phyloP scores from a whole-genome alignment of 2,888 invertebrate species.

The Melinopterus prodromus region DNA sequence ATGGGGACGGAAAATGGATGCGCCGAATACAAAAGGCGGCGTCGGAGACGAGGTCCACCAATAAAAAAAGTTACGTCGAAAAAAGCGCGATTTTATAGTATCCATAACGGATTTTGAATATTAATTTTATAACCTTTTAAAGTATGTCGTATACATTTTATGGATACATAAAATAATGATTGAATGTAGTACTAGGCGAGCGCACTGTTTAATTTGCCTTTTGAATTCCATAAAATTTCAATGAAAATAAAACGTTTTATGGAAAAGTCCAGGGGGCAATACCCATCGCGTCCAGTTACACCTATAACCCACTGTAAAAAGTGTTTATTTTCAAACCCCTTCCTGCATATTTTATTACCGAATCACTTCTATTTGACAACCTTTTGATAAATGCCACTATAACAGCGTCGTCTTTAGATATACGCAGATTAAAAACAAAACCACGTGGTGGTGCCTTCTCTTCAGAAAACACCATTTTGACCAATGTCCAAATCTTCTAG shows the following conservation, averaged over 20 bases:
- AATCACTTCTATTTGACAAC: background rate
- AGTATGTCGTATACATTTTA: constrained; percentile 55
- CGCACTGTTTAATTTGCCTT: background rate
- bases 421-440: no score
- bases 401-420: no score
- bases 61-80: background rate
- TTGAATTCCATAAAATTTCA: background rate
- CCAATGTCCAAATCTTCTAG: no score
- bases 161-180: constrained; percentile 55
- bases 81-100: constrained; percentile 46
- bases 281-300: background rate
- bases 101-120: constrained; percentile 53
- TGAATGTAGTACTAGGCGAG: constrained; percentile 43
- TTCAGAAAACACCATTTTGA: no score
- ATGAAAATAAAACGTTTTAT: constrained; percentile 4
- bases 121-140: constrained; percentile 56
- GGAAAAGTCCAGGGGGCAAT: background rate
- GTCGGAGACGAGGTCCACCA: background rate
- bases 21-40: background rate
- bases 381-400: no score
- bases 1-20: background rate
- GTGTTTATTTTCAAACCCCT: background rate
- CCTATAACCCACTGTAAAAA: background rate
- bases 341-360: background rate
- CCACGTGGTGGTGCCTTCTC: no score